Percentiles rank a stretch among this genome's conserved stretches.
Evolutionary conservation across 1,140 invertebrate species (phyloP).

Genomic region (Zaprionus davidi): DNA sequence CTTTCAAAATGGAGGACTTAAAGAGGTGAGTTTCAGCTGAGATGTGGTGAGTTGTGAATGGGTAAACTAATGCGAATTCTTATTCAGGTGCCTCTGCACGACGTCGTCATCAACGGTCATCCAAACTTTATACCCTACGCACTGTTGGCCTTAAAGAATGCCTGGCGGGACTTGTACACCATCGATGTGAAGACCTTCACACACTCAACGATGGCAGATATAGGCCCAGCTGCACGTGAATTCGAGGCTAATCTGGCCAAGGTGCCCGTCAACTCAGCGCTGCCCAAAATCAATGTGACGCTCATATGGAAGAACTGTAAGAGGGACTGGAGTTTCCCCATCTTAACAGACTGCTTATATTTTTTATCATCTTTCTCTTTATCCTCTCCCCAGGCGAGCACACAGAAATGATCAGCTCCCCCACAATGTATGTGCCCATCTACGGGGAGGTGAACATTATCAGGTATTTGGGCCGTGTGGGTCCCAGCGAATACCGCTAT

Average conservation of each 20-base stretch:
- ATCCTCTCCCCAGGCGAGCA: constrained; percentile 64
- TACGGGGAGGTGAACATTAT: constrained; percentile 84
- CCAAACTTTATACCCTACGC: constrained; percentile 84
- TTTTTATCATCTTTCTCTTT: too few species aligned
- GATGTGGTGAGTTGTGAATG: too few species aligned
- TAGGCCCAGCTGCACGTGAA: constrained; percentile 67
- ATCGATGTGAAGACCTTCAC: constrained; percentile 80
- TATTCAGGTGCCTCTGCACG: constrained; percentile 71
- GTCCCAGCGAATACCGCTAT: constrained; percentile 74
- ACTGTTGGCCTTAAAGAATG: constrained; percentile 78
- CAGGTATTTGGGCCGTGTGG: constrained; percentile 78
- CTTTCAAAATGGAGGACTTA: constrained; percentile 70
- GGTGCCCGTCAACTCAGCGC: constrained; percentile 44
- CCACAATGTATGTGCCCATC: constrained; percentile 83
- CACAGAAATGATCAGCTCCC: constrained; percentile 83
- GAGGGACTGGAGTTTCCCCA: neutral
- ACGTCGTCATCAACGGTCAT: constrained; percentile 82
- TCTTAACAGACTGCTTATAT: neutral
- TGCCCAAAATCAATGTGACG: constrained; percentile 75
- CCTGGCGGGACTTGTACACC: constrained; percentile 72
- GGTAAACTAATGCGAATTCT: neutral
- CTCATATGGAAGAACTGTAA: constrained; percentile 84
- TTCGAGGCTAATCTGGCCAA: constrained; percentile 74
- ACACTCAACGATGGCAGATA: constrained; percentile 80
- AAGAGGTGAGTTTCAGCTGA: constrained; percentile 51